Evolutionary conservation across 1,140 invertebrate species (phyloP), one percentile per base, ranked within the genome.

Genomic region (fruit fly (Drosophila melanogaster)): DNA sequence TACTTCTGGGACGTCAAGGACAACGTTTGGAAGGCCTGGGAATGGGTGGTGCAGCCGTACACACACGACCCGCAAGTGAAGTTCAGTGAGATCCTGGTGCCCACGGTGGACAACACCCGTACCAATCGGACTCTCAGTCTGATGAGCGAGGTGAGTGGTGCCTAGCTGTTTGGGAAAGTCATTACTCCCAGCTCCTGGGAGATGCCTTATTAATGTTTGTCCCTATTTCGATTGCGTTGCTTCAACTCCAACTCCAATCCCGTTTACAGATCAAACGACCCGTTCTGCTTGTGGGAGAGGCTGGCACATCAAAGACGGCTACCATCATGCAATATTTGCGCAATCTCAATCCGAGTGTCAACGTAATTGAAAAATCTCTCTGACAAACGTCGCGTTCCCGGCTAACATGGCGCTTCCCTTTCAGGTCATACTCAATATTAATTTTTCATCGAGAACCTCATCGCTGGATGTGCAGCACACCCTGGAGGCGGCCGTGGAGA

Each of bases 251-350:
- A 35, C 33, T 30, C 47, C 12, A 15, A 15, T 17, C n/a, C 14
- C 47, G 26, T 59, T 55, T 24, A 12, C 53, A 95, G 94, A 94
- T 95, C 8, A 95, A 96, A 86, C 93, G 95, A 70, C 97, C 98
- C 0, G 94, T 97, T 1, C 93, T 98, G 4, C 93, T 98, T 8
- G 95, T 98, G 0, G 97, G 98, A 2, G 97, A 98, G 83, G 97
- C 96, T 4, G 97, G 97, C 6, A 97, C 97, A 40, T 97, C 97
- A 0, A 98, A 98, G 93, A 97, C 97, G 2, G 97, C 97, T 0
- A 97, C 97, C 41, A 96, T 97, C 59, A 94, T 95, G 65, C 95
- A 97, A 84, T 98, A 97, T 93, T 92, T 98, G 19, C 93, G 95
- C 69, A 94, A 94, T 40, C 90, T 98, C 17, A 94, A 96, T 85